Percentiles rank a stretch among this genome's conserved stretches.
Conservation (phyloP, 53 echinoderm and acorn worm genomes). For the Apostichopus leukothele region DNA sequence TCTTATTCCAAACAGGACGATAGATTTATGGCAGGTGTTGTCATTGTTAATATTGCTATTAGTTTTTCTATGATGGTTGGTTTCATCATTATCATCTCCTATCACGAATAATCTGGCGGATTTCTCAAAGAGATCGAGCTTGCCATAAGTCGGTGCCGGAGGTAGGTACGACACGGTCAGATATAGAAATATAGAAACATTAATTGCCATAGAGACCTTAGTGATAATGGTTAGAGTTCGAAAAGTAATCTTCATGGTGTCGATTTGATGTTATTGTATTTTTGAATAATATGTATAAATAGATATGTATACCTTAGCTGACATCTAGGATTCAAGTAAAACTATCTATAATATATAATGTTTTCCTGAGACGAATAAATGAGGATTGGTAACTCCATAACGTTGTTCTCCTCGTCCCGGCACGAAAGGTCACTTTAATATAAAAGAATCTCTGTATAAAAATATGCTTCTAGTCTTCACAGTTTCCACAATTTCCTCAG, state of each 20-base stretch:
- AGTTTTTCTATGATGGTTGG: not conserved
- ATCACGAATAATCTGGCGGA: conserved; percentile 15
- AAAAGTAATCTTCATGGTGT: not conserved
- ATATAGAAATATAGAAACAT: conserved; percentile 2
- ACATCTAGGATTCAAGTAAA: too few relatives aligned
- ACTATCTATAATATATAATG: too few relatives aligned
- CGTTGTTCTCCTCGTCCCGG: too few relatives aligned
- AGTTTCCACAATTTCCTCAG: too few relatives aligned
- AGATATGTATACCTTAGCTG: too few relatives aligned
- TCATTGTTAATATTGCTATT: not conserved
- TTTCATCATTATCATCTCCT: not conserved
- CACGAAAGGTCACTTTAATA: too few relatives aligned
- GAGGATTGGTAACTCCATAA: too few relatives aligned
- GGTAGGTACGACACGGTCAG: not conserved
- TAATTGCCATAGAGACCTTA: conserved; percentile 9
- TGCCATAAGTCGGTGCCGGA: not conserved
- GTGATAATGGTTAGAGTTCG: conserved; percentile 6
- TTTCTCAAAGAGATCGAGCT: not conserved
- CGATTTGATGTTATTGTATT: too few relatives aligned
- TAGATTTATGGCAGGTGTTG: not conserved
- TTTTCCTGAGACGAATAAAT: too few relatives aligned
- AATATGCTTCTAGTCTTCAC: too few relatives aligned
- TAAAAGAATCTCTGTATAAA: too few relatives aligned
- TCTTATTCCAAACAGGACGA: conserved; percentile 28
- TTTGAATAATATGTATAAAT: too few relatives aligned